phyloP scores from a whole-genome alignment of 64 coral and sea anemone species.

The Stichodactyla helianthus region DNA sequence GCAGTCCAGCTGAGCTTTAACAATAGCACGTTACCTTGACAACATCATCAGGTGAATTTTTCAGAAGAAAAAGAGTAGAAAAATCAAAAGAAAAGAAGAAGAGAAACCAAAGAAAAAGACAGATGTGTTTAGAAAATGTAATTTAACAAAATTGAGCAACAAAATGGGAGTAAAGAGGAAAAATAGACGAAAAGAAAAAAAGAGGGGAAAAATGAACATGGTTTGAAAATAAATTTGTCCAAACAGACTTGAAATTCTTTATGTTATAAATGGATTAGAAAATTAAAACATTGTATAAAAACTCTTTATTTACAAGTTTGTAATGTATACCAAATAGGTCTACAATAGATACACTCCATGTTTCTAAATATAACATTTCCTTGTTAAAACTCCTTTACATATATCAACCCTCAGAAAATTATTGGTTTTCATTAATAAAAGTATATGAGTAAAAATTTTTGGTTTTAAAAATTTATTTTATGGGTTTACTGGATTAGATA shows the following conservation, averaged over 20 bases:
- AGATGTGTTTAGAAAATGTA: too few species aligned
- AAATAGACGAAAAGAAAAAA: background rate
- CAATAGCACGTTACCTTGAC: background rate
- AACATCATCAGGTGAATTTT: background rate
- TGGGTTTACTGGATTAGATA: background rate
- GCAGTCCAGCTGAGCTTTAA: background rate
- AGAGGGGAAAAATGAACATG: background rate
- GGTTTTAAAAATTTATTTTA: background rate
- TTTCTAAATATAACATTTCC: background rate
- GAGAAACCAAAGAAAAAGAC: background rate
- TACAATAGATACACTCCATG: background rate
- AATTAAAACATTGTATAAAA: background rate
- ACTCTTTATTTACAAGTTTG: background rate
- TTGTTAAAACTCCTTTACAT: background rate
- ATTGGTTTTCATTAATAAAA: background rate
- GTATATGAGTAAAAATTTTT: background rate
- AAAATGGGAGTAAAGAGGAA: background rate
- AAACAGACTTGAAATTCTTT: background rate
- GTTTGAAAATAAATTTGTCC: background rate
- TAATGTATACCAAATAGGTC: background rate
- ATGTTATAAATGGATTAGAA: background rate
- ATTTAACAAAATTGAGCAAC: too few species aligned
- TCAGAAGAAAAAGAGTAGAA: background rate
- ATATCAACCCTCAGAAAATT: background rate
- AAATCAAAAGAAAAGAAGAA: background rate